phyloP scores from a whole-genome alignment of 2,888 invertebrate genomes.

The Cyclophora albipunctata region DNA sequence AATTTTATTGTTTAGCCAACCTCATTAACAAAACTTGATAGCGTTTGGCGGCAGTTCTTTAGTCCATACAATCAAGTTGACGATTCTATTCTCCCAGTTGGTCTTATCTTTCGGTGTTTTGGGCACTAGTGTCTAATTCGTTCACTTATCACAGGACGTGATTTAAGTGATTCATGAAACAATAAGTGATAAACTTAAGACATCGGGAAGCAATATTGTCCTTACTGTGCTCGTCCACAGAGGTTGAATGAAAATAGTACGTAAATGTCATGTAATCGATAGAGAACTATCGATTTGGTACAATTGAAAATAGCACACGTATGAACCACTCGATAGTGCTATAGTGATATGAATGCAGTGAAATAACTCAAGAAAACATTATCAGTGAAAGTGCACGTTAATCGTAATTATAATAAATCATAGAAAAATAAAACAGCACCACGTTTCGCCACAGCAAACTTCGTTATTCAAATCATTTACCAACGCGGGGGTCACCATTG shows the following conservation, averaged over 20 bases:
- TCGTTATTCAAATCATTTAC: conserved; percentile 63
- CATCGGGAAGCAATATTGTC: conserved; percentile 32
- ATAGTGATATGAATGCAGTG: conserved; percentile 2
- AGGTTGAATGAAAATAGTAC: conserved; percentile 27
- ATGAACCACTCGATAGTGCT: too few species aligned
- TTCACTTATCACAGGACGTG: conserved; percentile 27
- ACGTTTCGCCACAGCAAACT: conserved; percentile 71
- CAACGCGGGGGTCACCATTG: conserved; percentile 52
- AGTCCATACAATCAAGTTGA: conserved; percentile 32
- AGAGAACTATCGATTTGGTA: background rate
- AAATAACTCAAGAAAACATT: background rate
- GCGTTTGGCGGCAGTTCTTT: conserved; percentile 46
- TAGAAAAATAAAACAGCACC: conserved; percentile 45
- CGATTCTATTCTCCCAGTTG: conserved; percentile 4
- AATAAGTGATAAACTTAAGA: conserved; percentile 29
- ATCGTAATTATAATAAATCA: conserved; percentile 13
- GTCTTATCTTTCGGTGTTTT: conserved; percentile 18
- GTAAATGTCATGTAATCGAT: background rate
- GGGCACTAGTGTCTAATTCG: conserved; percentile 29
- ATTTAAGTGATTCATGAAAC: conserved; percentile 20
- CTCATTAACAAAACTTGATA: conserved; percentile 56
- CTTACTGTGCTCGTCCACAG: conserved; percentile 23
- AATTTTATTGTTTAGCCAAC: conserved; percentile 57
- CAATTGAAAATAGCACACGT: too few species aligned
- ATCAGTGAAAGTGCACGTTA: conserved; percentile 5